Evolutionary conservation across 2,888 invertebrate genomes (phyloP).

Genomic region (Schizotus pectinicornis): DNA sequence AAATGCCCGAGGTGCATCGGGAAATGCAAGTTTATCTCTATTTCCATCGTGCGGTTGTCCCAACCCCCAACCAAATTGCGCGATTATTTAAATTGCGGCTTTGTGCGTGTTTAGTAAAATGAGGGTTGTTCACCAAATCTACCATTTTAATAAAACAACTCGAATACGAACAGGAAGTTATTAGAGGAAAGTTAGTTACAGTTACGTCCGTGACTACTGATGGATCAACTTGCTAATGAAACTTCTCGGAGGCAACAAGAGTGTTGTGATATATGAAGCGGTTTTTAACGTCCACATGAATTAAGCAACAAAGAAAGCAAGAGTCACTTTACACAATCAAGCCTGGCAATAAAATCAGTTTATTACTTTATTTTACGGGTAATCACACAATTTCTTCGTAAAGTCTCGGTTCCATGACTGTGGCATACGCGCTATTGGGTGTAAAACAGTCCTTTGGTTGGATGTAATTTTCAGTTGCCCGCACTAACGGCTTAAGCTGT

Average conservation of each 20-base stretch:
- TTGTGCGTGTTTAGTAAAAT: no score
- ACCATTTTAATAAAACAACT: no score
- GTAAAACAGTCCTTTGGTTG: slow-evolving; percentile 30
- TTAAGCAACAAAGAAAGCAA: slow-evolving; percentile 13
- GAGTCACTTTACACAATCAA: slow-evolving; percentile 11
- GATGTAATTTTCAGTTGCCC: slow-evolving; percentile 10
- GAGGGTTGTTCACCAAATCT: no score
- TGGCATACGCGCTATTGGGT: slow-evolving; percentile 25
- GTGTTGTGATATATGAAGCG: neutral
- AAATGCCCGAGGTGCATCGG: slow-evolving; percentile 18
- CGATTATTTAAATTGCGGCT: no score
- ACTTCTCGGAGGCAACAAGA: neutral
- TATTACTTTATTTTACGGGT: slow-evolving; percentile 15
- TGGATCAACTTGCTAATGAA: no score
- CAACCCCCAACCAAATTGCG: neutral
- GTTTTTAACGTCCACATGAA: slow-evolving; percentile 2
- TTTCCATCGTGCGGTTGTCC: slow-evolving; percentile 1
- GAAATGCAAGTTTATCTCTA: slow-evolving; percentile 14
- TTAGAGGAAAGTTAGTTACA: no score
- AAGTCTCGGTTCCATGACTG: slow-evolving; percentile 28
- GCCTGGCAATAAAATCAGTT: slow-evolving; percentile 8
- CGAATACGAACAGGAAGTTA: no score
- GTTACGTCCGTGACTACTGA: no score
- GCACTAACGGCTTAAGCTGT: slow-evolving; percentile 16
- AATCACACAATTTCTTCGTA: slow-evolving; percentile 11